Percentiles rank a stretch among this genome's conserved stretches.
These are phyloP conservation scores for Calcarius lapponicus DNA, from an alignment of 2,797 vertebrate species.

Conservation along the genomic window DNA sequence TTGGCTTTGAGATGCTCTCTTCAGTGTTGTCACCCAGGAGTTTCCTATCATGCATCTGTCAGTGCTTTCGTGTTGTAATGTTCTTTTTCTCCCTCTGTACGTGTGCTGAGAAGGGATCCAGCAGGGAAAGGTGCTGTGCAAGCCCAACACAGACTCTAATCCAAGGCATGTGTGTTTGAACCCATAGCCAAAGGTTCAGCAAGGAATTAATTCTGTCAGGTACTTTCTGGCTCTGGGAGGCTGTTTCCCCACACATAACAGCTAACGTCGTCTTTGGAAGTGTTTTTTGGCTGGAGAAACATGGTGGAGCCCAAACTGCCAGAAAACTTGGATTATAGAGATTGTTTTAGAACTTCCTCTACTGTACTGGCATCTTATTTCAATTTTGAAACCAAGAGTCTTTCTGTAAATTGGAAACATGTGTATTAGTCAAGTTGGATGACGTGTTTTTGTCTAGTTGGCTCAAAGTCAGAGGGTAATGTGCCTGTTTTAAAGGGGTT, in stretches of 20 bases:
- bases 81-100: neutral
- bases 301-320: slow-evolving; percentile 29
- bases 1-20: neutral
- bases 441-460: slow-evolving; percentile 64
- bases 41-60: neutral
- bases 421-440: slow-evolving; percentile 51
- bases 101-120: neutral
- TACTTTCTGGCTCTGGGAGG: slow-evolving; percentile 37
- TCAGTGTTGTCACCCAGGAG: neutral
- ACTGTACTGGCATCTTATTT: slow-evolving; percentile 64
- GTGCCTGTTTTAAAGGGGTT: slow-evolving; percentile 36
- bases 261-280: slow-evolving; percentile 38
- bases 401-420: slow-evolving; percentile 65
- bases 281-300: slow-evolving; percentile 40
- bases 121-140: neutral
- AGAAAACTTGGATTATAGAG: slow-evolving; percentile 58
- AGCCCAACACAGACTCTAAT: neutral
- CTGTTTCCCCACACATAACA: slow-evolving; percentile 24
- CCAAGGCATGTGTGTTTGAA: slow-evolving; percentile 3
- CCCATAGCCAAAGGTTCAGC: slow-evolving; percentile 7
- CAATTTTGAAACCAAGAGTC: slow-evolving; percentile 49
- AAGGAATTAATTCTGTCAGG: slow-evolving; percentile 40
- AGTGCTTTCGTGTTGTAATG: neutral
- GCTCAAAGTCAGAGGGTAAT: slow-evolving; percentile 34
- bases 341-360: slow-evolving; percentile 67